These are phyloP conservation scores for Troglohyphantes excavatus DNA, from an alignment of 2,888 invertebrate species.

Conservation along the genomic window DNA sequence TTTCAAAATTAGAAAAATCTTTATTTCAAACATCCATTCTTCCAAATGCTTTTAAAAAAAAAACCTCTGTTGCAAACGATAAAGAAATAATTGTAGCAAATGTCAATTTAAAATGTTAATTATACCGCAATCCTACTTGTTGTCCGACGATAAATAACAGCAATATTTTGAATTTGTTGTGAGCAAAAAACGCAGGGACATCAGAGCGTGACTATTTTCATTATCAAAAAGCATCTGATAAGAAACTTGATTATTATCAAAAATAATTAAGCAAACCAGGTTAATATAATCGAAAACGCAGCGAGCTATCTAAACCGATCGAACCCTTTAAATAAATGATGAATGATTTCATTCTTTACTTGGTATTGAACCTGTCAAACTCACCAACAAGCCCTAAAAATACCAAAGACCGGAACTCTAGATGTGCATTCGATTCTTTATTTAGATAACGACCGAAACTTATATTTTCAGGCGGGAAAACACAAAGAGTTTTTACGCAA, in stretches of 20 bases:
- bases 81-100: no score
- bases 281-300: not conserved
- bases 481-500: not conserved
- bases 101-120: no score
- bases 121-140: no score
- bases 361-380: not conserved
- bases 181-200: no score
- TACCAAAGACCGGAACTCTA: not conserved
- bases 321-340: not conserved
- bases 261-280: not conserved
- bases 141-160: no score
- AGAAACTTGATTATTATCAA: not conserved
- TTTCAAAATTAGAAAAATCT: no score
- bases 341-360: not conserved
- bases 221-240: not conserved
- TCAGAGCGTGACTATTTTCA: no score
- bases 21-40: no score
- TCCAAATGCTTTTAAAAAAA: no score
- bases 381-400: not conserved
- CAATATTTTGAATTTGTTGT: no score
- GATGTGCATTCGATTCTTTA: not conserved
- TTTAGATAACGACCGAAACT: not conserved
- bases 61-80: no score
- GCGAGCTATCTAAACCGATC: not conserved
- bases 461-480: not conserved